Evolutionary conservation across 2,797 vertebrate species (phyloP).

Genomic region (Hipposideros larvatus): DNA sequence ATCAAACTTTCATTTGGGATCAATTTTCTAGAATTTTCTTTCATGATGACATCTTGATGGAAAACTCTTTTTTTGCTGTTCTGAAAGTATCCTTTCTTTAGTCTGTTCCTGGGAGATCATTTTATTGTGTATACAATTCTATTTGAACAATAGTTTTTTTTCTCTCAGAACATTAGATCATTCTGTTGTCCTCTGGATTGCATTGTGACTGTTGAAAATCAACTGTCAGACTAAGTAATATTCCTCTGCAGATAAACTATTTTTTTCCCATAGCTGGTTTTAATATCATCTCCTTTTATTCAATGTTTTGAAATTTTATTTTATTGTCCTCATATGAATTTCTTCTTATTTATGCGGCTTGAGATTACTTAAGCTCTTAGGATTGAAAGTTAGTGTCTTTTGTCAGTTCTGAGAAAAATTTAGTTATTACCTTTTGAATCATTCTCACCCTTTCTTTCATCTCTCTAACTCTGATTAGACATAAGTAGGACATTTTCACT

Average conservation of each 20-base stretch:
- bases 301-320: background rate
- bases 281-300: background rate
- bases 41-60: background rate
- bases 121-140: background rate
- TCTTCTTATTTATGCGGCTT: background rate
- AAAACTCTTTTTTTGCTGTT: background rate
- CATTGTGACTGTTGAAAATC: background rate
- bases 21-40: slow-evolving; percentile 7
- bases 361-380: background rate
- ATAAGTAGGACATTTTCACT: background rate
- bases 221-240: background rate
- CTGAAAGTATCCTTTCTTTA: background rate
- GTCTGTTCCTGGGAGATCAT: background rate
- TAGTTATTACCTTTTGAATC: background rate
- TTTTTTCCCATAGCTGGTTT: background rate
- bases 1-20: background rate
- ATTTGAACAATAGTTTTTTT: background rate
- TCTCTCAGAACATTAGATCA: background rate
- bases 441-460: background rate
- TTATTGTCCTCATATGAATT: background rate
- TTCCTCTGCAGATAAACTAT: background rate
- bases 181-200: background rate
- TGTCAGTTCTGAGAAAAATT: background rate
- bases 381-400: background rate
- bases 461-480: background rate